Percentiles rank a stretch among this genome's conserved stretches.
Conservation (phyloP, 1,140 invertebrate genomes). For the Pogonognathellus flavescens region DNA sequence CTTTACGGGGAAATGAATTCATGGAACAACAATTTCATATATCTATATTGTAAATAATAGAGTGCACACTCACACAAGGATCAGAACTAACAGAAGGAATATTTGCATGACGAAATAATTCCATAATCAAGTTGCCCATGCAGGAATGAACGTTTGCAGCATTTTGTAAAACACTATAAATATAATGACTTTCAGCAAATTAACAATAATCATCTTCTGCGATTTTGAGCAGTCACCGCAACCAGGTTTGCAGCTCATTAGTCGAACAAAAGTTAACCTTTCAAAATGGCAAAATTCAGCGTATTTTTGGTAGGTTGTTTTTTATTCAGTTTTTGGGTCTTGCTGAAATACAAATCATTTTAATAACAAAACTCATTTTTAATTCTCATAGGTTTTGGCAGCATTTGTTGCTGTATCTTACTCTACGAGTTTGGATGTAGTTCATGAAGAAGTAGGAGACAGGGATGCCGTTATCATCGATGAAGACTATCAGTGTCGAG, state of each 20-base stretch:
- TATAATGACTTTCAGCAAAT: neutral
- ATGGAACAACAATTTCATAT: too few species aligned
- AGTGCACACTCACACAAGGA: neutral
- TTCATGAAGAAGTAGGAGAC: neutral
- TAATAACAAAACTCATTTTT: neutral
- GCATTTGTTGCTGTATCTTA: neutral
- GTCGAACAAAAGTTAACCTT: neutral
- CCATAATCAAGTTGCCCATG: neutral
- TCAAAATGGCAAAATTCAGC: conserved; percentile 1
- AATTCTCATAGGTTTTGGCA: neutral
- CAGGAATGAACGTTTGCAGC: too few species aligned
- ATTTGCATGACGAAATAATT: neutral
- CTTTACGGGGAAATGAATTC: too few species aligned
- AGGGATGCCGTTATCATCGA: too few species aligned
- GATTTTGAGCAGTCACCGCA: neutral
- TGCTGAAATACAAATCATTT: neutral
- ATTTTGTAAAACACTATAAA: neutral
- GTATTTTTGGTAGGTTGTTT: neutral
- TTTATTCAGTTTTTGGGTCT: neutral
- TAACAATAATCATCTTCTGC: neutral
- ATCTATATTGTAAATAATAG: too few species aligned
- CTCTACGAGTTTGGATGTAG: neutral
- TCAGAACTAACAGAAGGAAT: neutral
- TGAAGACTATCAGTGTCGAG: too few species aligned
- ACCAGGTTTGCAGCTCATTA: neutral